phyloP scores from a whole-genome alignment of 2,113 vertebrate genomes.

The Acinonyx jubatus region DNA sequence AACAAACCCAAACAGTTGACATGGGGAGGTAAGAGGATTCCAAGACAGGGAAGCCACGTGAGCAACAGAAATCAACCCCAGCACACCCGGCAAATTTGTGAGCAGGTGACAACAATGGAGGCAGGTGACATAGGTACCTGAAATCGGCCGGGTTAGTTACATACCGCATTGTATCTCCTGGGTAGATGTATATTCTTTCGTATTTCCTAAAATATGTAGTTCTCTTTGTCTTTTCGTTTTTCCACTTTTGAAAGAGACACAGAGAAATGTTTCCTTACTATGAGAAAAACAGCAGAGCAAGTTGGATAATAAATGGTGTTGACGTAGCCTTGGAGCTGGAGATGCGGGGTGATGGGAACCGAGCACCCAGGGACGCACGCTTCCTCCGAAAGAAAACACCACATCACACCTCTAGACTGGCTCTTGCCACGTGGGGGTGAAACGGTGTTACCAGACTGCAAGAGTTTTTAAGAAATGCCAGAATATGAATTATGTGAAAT shows the following conservation, averaged over 20 bases:
- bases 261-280: neutral
- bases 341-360: accelerated
- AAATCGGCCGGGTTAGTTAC: neutral
- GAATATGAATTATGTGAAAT: constrained; percentile 46
- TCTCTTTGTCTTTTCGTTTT: neutral
- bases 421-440: neutral
- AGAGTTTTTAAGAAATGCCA: constrained; percentile 58
- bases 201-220: neutral
- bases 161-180: neutral
- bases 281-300: neutral
- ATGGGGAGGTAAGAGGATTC: neutral
- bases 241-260: neutral
- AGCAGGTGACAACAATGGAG: neutral
- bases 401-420: accelerated
- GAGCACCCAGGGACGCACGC: neutral
- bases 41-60: neutral
- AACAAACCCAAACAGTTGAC: neutral
- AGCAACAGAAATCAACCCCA: neutral
- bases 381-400: neutral
- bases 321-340: neutral
- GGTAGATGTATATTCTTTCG: neutral
- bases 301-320: neutral
- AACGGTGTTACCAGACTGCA: constrained; percentile 43
- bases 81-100: neutral
- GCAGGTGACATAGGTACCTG: neutral